Percentiles rank a stretch among this genome's conserved stretches.
Conservation (phyloP, 2,888 invertebrate genomes). For the Electrophaes corylata region DNA sequence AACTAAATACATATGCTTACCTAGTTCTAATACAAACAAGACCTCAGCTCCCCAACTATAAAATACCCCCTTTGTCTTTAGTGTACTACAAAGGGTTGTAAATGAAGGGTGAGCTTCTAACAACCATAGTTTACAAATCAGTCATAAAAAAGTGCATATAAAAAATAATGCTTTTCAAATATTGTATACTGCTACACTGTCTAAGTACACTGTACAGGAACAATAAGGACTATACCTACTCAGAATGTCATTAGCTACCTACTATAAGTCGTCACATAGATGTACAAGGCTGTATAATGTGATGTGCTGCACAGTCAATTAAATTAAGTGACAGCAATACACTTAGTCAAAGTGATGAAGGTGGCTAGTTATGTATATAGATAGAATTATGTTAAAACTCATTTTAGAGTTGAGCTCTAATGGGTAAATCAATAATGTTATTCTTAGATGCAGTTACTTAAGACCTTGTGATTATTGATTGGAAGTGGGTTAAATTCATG, state of each 20-base stretch:
- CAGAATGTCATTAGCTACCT: too few relatives aligned
- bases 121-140: neutral
- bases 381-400: neutral
- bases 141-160: neutral
- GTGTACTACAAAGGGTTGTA: conserved; percentile 9
- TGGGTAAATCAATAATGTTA: conserved; percentile 19
- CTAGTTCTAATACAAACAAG: neutral
- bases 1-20: neutral
- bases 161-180: too few relatives aligned
- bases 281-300: too few relatives aligned
- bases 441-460: conserved; percentile 4
- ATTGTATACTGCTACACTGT: too few relatives aligned
- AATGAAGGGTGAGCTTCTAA: neutral
- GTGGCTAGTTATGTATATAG: neutral
- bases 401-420: neutral
- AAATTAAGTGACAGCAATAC: too few relatives aligned
- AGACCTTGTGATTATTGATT: conserved; percentile 23
- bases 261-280: too few relatives aligned
- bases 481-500: neutral
- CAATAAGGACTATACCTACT: too few relatives aligned
- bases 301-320: too few relatives aligned
- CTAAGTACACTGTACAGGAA: too few relatives aligned
- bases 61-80: conserved; percentile 1
- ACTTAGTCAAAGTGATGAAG: neutral
- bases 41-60: neutral